A percentile compares a stretch with the other conserved stretches of the same genome.
Conservation (phyloP, 1,140 invertebrate species). For the Bathynomus jamesi region DNA sequence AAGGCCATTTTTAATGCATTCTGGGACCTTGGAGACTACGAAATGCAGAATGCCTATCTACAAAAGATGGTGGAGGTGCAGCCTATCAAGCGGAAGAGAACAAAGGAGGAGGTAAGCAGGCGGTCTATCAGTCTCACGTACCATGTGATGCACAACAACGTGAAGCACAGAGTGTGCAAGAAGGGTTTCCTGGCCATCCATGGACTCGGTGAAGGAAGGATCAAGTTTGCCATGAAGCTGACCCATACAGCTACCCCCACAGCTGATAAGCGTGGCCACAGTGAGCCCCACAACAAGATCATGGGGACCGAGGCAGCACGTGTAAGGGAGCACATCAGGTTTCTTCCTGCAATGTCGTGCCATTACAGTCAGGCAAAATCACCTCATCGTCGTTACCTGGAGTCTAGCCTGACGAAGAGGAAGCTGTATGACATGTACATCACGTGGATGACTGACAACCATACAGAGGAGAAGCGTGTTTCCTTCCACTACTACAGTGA, state of each 20-base stretch:
- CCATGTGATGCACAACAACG: background rate
- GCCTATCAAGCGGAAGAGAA: background rate
- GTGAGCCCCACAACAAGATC: background rate
- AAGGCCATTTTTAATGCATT: background rate
- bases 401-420: background rate
- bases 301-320: background rate
- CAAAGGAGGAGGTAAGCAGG: background rate
- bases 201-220: background rate
- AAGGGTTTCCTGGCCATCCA: background rate
- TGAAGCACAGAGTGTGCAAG: background rate
- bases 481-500: background rate
- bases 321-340: background rate
- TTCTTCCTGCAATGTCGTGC: background rate
- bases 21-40: background rate
- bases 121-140: background rate
- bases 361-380: background rate
- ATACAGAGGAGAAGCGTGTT: background rate
- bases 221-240: background rate
- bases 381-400: background rate
- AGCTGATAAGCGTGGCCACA: background rate
- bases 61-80: background rate
- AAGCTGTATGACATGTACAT: background rate
- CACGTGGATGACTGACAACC: background rate
- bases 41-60: conserved; percentile 4
- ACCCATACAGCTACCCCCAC: background rate